Conservation (phyloP, 2,888 invertebrate genomes). For the Siphlonurus alternatus region DNA sequence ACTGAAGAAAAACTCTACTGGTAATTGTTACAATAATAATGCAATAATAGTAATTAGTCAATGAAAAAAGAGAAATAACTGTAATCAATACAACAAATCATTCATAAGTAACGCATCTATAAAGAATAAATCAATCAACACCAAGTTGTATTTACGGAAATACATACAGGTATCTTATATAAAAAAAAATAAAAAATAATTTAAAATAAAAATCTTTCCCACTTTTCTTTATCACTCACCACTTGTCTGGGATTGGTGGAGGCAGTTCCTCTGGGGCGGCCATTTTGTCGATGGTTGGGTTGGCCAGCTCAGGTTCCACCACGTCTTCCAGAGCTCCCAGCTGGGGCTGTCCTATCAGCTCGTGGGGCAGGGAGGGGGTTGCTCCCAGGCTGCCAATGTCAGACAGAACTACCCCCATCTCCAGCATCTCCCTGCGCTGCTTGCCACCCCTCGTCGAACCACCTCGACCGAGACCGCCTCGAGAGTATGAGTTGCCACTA, state of each 20-base stretch:
- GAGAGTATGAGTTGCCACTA: no score
- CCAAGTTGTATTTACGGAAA: no score
- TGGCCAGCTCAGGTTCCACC: background rate
- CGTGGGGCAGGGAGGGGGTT: background rate
- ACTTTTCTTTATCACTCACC: no score
- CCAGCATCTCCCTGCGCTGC: background rate
- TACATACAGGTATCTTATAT: background rate
- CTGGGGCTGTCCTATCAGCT: background rate
- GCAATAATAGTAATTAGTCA: no score
- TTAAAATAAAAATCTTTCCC: conserved; percentile 17
- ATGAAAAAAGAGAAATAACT: no score
- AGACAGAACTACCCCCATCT: no score
- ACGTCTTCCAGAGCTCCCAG: background rate
- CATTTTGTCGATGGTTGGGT: conserved; percentile 22
- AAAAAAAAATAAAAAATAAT: conserved; percentile 21
- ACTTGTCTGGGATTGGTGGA: conserved; percentile 66
- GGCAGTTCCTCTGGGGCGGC: conserved; percentile 45
- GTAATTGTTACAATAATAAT: no score
- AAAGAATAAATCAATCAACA: no score
- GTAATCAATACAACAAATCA: no score
- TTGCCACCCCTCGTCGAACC: background rate
- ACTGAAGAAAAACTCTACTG: no score
- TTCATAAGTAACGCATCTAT: no score
- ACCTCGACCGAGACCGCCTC: background rate
- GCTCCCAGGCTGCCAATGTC: background rate